Evolutionary conservation across 2,888 invertebrate genomes (phyloP).

Genomic region (Terebella lapidaria): DNA sequence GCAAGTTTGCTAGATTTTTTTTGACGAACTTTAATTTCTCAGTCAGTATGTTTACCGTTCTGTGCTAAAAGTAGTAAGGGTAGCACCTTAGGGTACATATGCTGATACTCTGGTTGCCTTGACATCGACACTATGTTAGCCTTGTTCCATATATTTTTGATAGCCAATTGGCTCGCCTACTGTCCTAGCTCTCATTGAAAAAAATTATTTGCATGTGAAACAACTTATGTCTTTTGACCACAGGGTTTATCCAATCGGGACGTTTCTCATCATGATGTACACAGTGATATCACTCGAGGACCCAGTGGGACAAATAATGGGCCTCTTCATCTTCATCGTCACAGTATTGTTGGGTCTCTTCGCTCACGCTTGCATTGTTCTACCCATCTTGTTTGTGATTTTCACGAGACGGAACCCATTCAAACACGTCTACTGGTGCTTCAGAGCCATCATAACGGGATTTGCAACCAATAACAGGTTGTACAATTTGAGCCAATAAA

Average conservation of each 20-base stretch:
- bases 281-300: neutral
- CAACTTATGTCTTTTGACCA: too few species aligned
- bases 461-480: neutral
- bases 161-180: too few species aligned
- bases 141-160: too few species aligned
- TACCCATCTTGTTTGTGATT: neutral
- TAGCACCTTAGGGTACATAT: too few species aligned
- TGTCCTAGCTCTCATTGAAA: too few species aligned
- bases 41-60: too few species aligned
- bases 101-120: too few species aligned
- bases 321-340: neutral
- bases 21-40: neutral
- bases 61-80: too few species aligned
- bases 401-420: constrained; percentile 1
- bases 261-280: neutral
- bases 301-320: neutral
- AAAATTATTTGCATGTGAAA: too few species aligned
- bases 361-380: neutral
- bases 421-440: neutral
- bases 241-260: neutral
- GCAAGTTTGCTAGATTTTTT: neutral
- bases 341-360: constrained; percentile 2
- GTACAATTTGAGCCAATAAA: too few species aligned
- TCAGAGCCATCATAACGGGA: neutral
- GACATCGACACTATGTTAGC: too few species aligned